Evolutionary conservation across 1,140 invertebrate species (phyloP), one percentile per base, ranked within the genome.

Genomic region (Pissodes strobi): DNA sequence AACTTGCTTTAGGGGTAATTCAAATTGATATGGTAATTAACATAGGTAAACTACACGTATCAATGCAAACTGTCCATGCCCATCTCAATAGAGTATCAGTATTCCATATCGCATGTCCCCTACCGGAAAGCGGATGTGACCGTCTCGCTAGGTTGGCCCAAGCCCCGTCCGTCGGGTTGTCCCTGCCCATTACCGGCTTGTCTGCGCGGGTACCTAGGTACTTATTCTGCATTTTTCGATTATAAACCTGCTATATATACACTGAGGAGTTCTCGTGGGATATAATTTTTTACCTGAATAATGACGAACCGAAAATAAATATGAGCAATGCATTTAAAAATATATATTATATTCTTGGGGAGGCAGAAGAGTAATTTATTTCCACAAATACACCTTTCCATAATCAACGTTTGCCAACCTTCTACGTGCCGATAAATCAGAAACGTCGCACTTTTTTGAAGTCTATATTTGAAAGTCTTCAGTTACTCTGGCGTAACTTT

Each of bases 101-200:
- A 59, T 48, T 59, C 56, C n/a, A 37, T 56, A 56, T 56, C 37
- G 39, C 37, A 56, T 56, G 34, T 56, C 52, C 37, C 13, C 23
- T 58, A 71, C 70, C 70, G 70, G 70, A 71, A 71, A 68, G 62
- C 70, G 70, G 70, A 71, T 71, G 70, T 71, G 68, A 69, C 63
- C 56, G 70, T 69, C 65, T 64, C 70, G 70, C 61, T 69, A 38
- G 46, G 65, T 49, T 69, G 65, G 55, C 43, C 60, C 37, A 19
- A 43, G 43, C 60, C 48, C 53, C 17, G 43, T 19, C 43, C 10
- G 43, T 45, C n/a, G n/a, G n/a, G n/a, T n/a, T n/a, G n/a, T n/a
- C 43, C 19, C 43, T 45, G 43, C 6, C 17, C 17, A 45, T 45
- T 45, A 45, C 19, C 43, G 6, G 6, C 30, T n/a, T 34, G 30